Conservation (phyloP, 2,113 vertebrate genomes). For the Arvicanthis niloticus region DNA sequence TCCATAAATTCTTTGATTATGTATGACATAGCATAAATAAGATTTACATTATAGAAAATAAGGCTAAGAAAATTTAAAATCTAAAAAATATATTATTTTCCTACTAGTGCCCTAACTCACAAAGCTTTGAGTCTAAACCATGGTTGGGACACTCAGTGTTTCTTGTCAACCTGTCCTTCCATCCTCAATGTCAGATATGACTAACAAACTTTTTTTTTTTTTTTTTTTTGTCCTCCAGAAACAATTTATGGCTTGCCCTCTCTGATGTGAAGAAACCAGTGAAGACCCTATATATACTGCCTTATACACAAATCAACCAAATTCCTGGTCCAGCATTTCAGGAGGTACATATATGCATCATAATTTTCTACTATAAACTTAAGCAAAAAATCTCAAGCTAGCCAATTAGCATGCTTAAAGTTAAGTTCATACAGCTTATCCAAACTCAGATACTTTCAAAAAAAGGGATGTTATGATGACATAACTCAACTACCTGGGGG, state of each 20-base stretch:
- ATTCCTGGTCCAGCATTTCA: not conserved
- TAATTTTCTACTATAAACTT: constrained; percentile 25
- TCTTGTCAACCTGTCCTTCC: constrained; percentile 6
- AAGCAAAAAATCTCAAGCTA: constrained; percentile 48
- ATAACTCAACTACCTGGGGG: not conserved
- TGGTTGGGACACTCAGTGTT: constrained; percentile 16
- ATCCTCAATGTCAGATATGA: constrained; percentile 1
- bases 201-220: not conserved
- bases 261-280: constrained; percentile 37
- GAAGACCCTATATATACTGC: not conserved
- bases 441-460: not conserved
- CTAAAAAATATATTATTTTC: not conserved
- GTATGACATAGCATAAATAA: constrained; percentile 12
- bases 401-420: constrained; percentile 51
- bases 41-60: constrained; percentile 41
- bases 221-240: constrained; percentile 31
- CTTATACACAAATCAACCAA: constrained; percentile 46
- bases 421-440: constrained; percentile 25
- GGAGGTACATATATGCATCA: not conserved
- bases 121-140: constrained; percentile 13
- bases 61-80: constrained; percentile 25
- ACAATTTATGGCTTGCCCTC: constrained; percentile 3
- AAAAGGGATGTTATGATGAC: not conserved
- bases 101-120: constrained; percentile 1
- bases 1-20: constrained; percentile 65